Base-by-base conservation (phyloP, 1,140 invertebrate species). In the Vanessa tameamea region DNA sequence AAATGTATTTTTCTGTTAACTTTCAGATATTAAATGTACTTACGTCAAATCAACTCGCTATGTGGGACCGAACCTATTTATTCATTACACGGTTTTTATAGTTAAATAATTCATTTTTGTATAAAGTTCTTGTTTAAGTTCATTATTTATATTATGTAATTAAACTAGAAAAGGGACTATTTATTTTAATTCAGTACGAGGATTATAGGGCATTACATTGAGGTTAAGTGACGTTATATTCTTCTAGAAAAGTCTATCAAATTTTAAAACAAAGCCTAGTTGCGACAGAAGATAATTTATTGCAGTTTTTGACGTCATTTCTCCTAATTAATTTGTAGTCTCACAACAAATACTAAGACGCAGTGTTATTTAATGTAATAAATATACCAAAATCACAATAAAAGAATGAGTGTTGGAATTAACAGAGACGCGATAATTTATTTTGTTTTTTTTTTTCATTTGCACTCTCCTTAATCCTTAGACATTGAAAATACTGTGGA, bases 331-430 rank as follows among this genome's bases (percentile, higher is more conserved):
- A 83, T 84, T 83, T 84, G 84, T 84, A 91, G 82, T 93, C 93
- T 93, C 93, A 93, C 93, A 93, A 93, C 93, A 93, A 93, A 93
- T 93, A 93, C 84, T 90, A 93, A 92, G 87, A 75, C 75, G 78
- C 75, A 81, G 73, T 84, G 78, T 87, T 80, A 80, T 88, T 78
- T 85, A 85, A 87, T 88, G 82, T 83, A 82, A 83, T 82, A 73
- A 80, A 78, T 67, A 87, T 89, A 91, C 87, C 85, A 90, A 90
- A 90, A 88, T 86, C 84, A 85, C 82, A 92, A 92, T 92, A 89
- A 92, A 91, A 88, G 87, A 91, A 91, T 91, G 88, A 92, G 89
- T 92, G 91, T 91, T 91, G 88, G 85, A 91, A 91, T 91, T 91
- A 92, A 91, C 87, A 86, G 88, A 89, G 82, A 90, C 84, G 83